Base-by-base conservation (phyloP, 2,113 vertebrate genomes). In the Glareola pratincola region DNA sequence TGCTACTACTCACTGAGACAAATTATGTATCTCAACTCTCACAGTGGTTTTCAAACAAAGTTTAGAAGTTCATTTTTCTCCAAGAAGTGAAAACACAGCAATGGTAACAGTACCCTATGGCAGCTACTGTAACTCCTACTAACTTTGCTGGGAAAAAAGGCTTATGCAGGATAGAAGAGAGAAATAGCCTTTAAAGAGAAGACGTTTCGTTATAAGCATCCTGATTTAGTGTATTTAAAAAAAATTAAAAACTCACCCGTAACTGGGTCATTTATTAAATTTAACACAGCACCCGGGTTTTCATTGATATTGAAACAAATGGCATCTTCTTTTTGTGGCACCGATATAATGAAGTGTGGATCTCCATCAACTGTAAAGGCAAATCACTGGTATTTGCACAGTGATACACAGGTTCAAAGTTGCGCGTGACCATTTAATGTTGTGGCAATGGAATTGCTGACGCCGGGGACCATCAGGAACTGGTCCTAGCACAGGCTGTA, bases 261-360 rank as follows among this genome's bases (percentile, higher is more conserved):
- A 79, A 96, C 54, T 72, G 98, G 98, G 90, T 99, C 99, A 85
- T 76, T 98, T 88, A 99, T 98, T 96, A 99, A 98, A 80, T 98
- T 98, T 82, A 99, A 98, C 88, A 99, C 98, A 13, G 98, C 98
- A 73, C 99, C 99, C 1, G 99, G 99, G 19, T 94, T 96, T 93
- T 98, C 98, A 15, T 99, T 98, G 63, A 99, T 99, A 96, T 99
- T 99, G 97, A 99, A 99, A 96, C 99, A 99, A 96, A 99, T 90
- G 27, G 98, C 97, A 19, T 99, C 99, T 0, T 98, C 95, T 89
- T 97, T 98, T 51, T 98, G 96, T 48, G 98, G 98, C 26, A 99
- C 98, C 17, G 98, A 97, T 74, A 99, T 98, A 83, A 99, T 98
- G 97, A 99, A 99, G 96, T 99, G 99, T 84, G 99, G 99, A 90